Evolutionary conservation across 2,113 vertebrate species (phyloP), one percentile per base, ranked within the genome.

Genomic region (Probosciger aterrimus): DNA sequence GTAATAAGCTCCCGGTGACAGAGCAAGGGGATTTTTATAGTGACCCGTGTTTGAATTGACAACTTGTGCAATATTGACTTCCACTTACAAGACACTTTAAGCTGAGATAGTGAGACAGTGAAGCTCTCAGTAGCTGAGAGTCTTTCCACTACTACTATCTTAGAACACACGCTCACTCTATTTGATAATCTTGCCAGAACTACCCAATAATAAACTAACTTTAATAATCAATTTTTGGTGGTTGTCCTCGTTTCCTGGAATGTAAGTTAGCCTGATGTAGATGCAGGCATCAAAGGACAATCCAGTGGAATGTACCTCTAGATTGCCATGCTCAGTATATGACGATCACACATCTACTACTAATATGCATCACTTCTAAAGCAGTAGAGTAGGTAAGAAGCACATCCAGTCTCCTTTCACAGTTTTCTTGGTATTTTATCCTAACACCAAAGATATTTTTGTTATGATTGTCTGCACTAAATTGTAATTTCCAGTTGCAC

Each of bases 391-490:
- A 41, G 8, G 12, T 17, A 28, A 83, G 35, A 50, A 71, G 24
- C 13, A 69, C 41, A 50, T 28, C 15, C 17, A 37, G 9, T 4
- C 28, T 49, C 28, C 16, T 41, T 16, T 14, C 39, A 53, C 6
- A 7, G 4, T 78, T 60, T 18, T 55, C 62, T 46, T 33, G n/a
- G 4, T 63, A 47, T 59, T 89, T 82, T 62, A 33, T 35, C 39
- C 14, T 9, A 57, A 65, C 12, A 50, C 2, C 11, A 57, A 10
- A 46, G 17, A 37, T 37, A 55, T 18, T 73, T 13, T 55, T 76
- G 25, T 4, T 60, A 74, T 18, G 0, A 44, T 12, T 0, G 0
- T 20, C 27, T 59, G 64, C 43, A 28, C 7, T 30, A 18, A 49
- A n/a, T 0, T 64, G 22, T 17, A 33, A 28, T 41, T 39, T 82